Evolutionary conservation across 1,140 invertebrate species (phyloP).

Genomic region (Galendromus occidentalis): DNA sequence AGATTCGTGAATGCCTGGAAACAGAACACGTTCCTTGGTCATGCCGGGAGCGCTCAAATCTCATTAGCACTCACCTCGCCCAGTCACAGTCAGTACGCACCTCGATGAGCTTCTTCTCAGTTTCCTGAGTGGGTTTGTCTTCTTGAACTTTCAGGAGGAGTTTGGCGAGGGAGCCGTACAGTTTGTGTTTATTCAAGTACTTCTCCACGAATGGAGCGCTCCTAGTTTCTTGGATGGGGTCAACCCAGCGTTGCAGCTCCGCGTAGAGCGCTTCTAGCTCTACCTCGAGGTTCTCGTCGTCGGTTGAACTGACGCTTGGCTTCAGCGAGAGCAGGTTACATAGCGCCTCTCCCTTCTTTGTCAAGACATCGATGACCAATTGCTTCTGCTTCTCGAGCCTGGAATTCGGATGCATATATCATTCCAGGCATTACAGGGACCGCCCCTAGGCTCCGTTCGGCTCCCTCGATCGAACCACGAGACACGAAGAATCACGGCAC

Average conservation of each 20-base stretch:
- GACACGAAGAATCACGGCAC: background rate
- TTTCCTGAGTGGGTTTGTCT: conserved; percentile 48
- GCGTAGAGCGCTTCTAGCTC: background rate
- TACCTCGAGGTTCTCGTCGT: background rate
- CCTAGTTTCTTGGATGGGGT: background rate
- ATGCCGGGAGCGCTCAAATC: conserved; percentile 5
- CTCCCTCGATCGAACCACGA: background rate
- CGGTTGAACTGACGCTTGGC: conserved; percentile 19
- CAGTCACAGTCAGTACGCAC: conserved; percentile 26
- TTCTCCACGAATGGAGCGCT: conserved; percentile 51
- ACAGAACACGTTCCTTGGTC: conserved; percentile 14
- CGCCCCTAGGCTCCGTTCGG: too few relatives aligned
- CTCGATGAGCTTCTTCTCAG: conserved; percentile 47
- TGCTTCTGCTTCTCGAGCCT: conserved; percentile 61
- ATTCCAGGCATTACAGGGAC: too few relatives aligned
- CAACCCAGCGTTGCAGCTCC: background rate
- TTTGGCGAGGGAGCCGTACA: conserved; percentile 59
- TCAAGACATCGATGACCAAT: conserved; percentile 50
- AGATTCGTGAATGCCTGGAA: conserved; percentile 34
- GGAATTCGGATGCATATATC: conserved; percentile 23
- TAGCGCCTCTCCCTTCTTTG: conserved; percentile 48
- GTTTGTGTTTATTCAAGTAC: conserved; percentile 50
- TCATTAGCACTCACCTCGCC: conserved; percentile 1
- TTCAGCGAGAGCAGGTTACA: conserved; percentile 39
- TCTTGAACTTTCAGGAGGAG: conserved; percentile 51